Evolutionary conservation across 2,797 vertebrate species (phyloP).

Genomic region (Kryptopterus vitreolus): DNA sequence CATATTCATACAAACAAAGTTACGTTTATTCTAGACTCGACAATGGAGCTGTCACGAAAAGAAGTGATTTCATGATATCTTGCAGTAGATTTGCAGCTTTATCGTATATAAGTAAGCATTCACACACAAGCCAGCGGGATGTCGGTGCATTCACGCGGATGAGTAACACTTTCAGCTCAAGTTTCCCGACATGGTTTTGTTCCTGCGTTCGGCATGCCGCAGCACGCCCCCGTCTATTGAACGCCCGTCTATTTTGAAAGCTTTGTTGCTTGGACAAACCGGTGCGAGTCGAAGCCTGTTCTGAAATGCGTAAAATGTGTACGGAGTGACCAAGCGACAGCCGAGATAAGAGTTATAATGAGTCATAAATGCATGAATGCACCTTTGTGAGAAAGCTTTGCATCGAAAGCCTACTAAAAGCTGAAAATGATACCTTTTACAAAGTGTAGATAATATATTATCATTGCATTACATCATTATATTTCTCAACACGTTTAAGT

Average conservation of each 20-base stretch:
- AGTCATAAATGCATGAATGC: background rate
- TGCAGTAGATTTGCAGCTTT: background rate
- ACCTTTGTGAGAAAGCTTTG: too few species aligned
- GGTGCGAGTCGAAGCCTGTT: slow-evolving; percentile 6
- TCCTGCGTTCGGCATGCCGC: background rate
- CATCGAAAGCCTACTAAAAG: too few species aligned
- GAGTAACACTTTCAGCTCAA: too few species aligned
- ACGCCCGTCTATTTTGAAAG: background rate
- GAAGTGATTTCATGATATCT: background rate
- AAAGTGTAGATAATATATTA: too few species aligned
- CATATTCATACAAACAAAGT: too few species aligned
- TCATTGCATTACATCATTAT: too few species aligned
- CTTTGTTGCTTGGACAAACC: background rate
- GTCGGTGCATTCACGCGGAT: background rate
- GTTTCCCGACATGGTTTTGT: too few species aligned
- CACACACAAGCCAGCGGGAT: background rate
- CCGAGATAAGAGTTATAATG: slow-evolving; percentile 1
- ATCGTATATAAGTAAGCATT: background rate
- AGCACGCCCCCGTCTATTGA: background rate
- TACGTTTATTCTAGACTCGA: too few species aligned
- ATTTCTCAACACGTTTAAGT: too few species aligned
- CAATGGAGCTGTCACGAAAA: background rate
- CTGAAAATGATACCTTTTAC: too few species aligned
- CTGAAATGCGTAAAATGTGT: background rate
- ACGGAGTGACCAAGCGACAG: background rate